Base-by-base conservation (phyloP, 2,113 vertebrate genomes). In the Hemicordylus capensis region DNA sequence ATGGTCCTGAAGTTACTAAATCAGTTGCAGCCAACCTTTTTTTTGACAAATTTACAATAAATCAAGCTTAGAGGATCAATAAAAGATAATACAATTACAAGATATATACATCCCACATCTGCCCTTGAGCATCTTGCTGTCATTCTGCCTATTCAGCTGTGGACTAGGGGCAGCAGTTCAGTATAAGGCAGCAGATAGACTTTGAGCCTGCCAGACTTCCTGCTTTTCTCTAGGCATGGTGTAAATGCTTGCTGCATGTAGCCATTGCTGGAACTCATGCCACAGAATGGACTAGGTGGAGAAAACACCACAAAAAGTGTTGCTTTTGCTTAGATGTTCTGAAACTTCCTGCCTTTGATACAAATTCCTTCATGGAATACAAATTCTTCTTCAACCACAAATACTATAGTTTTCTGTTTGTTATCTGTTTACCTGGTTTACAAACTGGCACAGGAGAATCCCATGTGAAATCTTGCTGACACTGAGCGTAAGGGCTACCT, bases 401-500 rank as follows among this genome's bases (percentile, higher is more conserved):
- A 66, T 26, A 66, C 37, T 34, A n/a, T 20, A 26, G 22, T 11
- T 46, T 70, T 11, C 39, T 34, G 28, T 69, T 73, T 80, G 24
- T 20, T 58, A 31, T 80, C 44, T 22, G 81, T 87, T 91, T 76
- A 93, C 88, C 6, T 42, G 76, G 4, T 34, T 26, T 80, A n/a
- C 93, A 94, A 22, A 11, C 70, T 80, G 91, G 84, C 80, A 94
- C 73, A 64, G 90, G 82, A 76, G 91, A 89, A 19, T 84, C 4
- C 94, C 90, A 92, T 15, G 28, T 83, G 46, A 8, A 20, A 34
- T 86, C 54, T 0, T 31, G 79, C 66, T 85, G 92, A 34, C 91
- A 93, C n/a, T 87, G 87, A 83, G 92, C 88, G 44, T 31, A 10
- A 22, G 82, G 59, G 77, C 79, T 92, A 75, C 92, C 93, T 73